Percentiles rank a stretch among this genome's conserved stretches.
phyloP scores from a whole-genome alignment of 2,888 invertebrate species.

The Cerceris rybyensis region DNA sequence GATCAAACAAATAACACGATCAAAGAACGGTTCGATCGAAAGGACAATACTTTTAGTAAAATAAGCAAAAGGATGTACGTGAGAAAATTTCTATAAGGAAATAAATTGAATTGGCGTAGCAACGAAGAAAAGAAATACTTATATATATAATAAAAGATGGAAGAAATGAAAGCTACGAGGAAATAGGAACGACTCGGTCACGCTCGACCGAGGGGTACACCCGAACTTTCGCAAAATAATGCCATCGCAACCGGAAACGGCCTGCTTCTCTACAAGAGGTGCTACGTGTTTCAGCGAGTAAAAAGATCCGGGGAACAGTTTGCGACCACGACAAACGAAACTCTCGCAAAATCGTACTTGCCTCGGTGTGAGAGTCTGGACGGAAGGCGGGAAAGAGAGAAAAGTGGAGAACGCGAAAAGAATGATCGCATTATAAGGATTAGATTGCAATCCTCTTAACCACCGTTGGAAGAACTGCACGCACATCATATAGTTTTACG shows the following conservation, averaged over 20 bases:
- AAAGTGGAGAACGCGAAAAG: constrained; percentile 14
- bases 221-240: constrained; percentile 53
- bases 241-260: constrained; percentile 39
- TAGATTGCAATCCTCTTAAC: constrained; percentile 36
- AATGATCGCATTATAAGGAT: constrained; percentile 49
- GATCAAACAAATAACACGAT: too few species aligned
- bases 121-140: background rate
- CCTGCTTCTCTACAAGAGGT: constrained; percentile 11
- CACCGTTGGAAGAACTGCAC: constrained; percentile 4
- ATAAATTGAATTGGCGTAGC: too few species aligned
- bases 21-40: too few species aligned
- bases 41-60: too few species aligned
- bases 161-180: constrained; percentile 15
- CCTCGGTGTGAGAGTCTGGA: constrained; percentile 8
- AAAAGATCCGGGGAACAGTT: constrained; percentile 38
- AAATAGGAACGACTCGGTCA: constrained; percentile 22
- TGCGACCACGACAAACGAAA: constrained; percentile 44
- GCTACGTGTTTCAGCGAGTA: constrained; percentile 21
- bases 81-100: too few species aligned
- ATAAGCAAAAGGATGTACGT: too few species aligned
- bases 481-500: constrained; percentile 23
- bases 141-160: too few species aligned
- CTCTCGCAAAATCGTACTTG: constrained; percentile 3
- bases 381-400: background rate
- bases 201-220: constrained; percentile 36